Base-by-base conservation (phyloP, 2,888 invertebrate species). In the Hoplodrina ambigua region DNA sequence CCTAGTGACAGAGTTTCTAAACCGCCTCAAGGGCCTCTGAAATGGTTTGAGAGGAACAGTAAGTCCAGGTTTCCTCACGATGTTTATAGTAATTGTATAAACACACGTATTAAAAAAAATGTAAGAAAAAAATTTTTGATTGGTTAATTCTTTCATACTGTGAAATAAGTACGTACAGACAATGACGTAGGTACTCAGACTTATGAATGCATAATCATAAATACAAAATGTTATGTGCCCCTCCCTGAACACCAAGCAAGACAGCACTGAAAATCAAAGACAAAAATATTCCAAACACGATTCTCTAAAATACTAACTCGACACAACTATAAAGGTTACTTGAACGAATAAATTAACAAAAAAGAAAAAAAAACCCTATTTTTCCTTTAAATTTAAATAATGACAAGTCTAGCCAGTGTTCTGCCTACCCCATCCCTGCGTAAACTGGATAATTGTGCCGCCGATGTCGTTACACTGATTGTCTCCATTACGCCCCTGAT, bases 391-490 rank as follows among this genome's bases (percentile, higher is more conserved):
- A 79, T 60, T 74, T 56, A 49, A 55, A 61, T 75, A 79, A 78
- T 53, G 44, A 60, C 56, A 20, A 69, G 75, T 69, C 75, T 65
- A 62, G 59, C 50, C 54, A 15, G 17, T 5, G 0, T 4, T 41
- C 56, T 58, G 63, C 60, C 69, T 13, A 30, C 69, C 53, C 60
- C 62, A 17, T 53, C 13, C 52, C 56, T 37, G 49, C n/a, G 75
- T 52, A 2, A 63, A 66, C 53, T 55, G 53, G 68, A 72, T 76
- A 77, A 80, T 62, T 68, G 73, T 73, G 59, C 25, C 62, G 30
- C 50, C 50, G 37, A 60, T 53, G 64, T 78, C 78, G 63, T 77
- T 69, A 55, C 52, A 19, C 41, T 69, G 81, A 81, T 79, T 79
- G 79, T 55, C 33, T 49, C 69, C 62, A 67, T 78, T 81, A 66